Conservation (phyloP, 2,888 invertebrate genomes). For the Toxonevra muliebris region DNA sequence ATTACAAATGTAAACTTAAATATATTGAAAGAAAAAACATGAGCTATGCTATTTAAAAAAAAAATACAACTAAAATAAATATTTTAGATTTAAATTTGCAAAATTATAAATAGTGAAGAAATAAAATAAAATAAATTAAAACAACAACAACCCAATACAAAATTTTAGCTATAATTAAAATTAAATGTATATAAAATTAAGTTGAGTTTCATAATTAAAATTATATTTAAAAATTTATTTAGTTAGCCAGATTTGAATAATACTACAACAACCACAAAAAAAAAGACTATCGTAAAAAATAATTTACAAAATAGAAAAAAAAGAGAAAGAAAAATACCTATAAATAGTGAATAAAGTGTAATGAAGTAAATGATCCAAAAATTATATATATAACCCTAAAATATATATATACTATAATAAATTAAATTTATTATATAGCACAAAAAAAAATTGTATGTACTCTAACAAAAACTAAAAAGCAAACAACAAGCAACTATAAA, state of each 20-base stretch:
- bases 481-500: not conserved
- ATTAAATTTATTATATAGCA: slow-evolving; percentile 35
- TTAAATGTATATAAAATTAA: not conserved
- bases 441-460: slow-evolving; percentile 1
- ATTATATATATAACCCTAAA: not conserved
- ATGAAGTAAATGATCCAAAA: not conserved
- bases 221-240: too few relatives aligned
- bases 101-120: too few relatives aligned
- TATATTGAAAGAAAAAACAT: slow-evolving; percentile 7
- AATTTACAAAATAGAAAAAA: slow-evolving; percentile 6
- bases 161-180: not conserved
- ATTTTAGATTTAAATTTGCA: too few relatives aligned
- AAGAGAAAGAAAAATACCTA: not conserved
- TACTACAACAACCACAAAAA: too few relatives aligned
- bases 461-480: slow-evolving; percentile 2
- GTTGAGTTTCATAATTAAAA: too few relatives aligned
- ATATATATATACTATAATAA: slow-evolving; percentile 21
- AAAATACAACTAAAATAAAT: too few relatives aligned
- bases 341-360: not conserved
- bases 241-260: too few relatives aligned
- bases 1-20: not conserved
- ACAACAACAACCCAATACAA: slow-evolving; percentile 25
- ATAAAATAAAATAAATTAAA: slow-evolving; percentile 1
- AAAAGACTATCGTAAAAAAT: too few relatives aligned
- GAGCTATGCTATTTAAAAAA: slow-evolving; percentile 8